Conservation (phyloP, 2,888 invertebrate genomes). For the Corythucha ciliata region DNA sequence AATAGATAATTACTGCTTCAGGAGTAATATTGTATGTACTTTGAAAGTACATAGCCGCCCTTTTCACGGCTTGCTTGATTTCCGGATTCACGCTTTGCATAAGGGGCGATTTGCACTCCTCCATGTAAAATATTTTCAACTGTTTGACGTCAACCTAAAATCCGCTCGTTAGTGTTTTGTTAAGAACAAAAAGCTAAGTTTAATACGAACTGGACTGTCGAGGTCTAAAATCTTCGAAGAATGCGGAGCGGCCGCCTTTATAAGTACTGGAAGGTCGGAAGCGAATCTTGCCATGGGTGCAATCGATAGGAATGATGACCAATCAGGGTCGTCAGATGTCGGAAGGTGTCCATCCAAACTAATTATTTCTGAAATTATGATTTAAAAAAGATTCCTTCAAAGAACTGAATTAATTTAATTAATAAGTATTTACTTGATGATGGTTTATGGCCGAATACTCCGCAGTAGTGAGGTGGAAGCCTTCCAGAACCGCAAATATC, state of each 20-base stretch:
- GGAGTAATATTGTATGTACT: slow-evolving; percentile 36
- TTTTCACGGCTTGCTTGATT: slow-evolving; percentile 53
- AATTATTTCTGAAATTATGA: slow-evolving; percentile 46
- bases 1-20: slow-evolving; percentile 29
- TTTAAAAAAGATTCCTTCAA: too few species aligned
- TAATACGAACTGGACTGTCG: slow-evolving; percentile 42
- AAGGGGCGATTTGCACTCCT: slow-evolving; percentile 59
- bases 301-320: slow-evolving; percentile 62
- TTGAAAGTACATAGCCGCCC: slow-evolving; percentile 43
- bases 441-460: slow-evolving; percentile 88
- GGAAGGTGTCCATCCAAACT: slow-evolving; percentile 61
- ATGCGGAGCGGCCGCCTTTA: slow-evolving; percentile 57
- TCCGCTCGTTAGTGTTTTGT: background rate
- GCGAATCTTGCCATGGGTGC: slow-evolving; percentile 85
- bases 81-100: slow-evolving; percentile 60
- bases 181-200: background rate
- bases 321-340: slow-evolving; percentile 50
- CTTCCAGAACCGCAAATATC: slow-evolving; percentile 85
- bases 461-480: slow-evolving; percentile 81
- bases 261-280: slow-evolving; percentile 64
- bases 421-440: slow-evolving; percentile 39
- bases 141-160: slow-evolving; percentile 51
- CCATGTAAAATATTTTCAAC: slow-evolving; percentile 65
- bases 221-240: slow-evolving; percentile 44
- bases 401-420: too few species aligned